Conservation (phyloP, 2,888 invertebrate species). For the Eupeodes luniger region DNA sequence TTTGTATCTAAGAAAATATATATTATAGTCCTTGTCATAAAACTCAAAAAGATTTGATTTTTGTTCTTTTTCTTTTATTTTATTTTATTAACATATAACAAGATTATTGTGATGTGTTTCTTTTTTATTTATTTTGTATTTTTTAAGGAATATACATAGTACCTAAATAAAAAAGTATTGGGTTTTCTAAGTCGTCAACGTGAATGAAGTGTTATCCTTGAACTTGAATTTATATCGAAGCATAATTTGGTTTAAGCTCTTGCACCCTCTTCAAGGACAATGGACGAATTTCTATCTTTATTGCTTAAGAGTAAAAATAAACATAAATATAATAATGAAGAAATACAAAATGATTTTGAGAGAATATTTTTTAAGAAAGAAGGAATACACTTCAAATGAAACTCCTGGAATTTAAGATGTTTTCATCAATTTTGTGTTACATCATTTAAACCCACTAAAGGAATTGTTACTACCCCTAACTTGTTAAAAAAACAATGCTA, state of each 20-base stretch:
- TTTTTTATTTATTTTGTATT: background rate
- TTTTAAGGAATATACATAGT: background rate
- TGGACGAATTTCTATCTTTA: background rate
- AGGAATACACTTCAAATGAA: no score
- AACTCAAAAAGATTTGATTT: background rate
- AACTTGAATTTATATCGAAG: slow-evolving; percentile 15
- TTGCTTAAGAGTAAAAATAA: no score
- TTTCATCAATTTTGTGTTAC: no score
- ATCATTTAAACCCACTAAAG: no score
- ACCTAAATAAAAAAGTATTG: background rate
- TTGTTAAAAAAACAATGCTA: no score
- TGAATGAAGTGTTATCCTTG: background rate
- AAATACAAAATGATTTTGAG: no score
- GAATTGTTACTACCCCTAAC: no score
- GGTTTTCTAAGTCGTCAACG: background rate
- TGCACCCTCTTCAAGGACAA: background rate
- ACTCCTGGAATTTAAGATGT: no score
- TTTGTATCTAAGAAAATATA: background rate
- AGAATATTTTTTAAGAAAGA: no score
- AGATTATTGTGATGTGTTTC: background rate
- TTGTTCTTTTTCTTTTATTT: background rate
- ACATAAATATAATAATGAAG: no score
- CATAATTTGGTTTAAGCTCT: background rate
- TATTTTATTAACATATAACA: slow-evolving; percentile 7
- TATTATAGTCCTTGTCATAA: slow-evolving; percentile 12